These are phyloP conservation scores for Cyprinus carpio DNA, from an alignment of 2,113 vertebrate genomes.

Conservation along the genomic window DNA sequence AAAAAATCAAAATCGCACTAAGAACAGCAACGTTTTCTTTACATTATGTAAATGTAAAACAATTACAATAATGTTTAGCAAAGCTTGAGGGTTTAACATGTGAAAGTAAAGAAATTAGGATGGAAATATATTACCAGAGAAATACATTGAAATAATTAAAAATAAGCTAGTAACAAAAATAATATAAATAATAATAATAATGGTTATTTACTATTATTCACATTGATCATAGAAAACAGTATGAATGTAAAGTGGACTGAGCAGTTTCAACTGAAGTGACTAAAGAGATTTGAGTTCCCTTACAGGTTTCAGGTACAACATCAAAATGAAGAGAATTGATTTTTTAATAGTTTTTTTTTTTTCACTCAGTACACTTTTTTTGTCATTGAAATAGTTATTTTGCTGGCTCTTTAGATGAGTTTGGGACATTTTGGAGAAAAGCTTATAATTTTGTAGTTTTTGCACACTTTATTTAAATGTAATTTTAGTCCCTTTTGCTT, in stretches of 20 bases:
- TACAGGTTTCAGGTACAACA: neutral
- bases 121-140: neutral
- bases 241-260: neutral
- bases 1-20: neutral
- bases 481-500: neutral
- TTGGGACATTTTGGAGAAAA: neutral
- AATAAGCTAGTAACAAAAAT: neutral
- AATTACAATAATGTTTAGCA: neutral
- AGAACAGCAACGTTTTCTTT: neutral
- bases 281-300: neutral
- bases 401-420: neutral
- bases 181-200: neutral
- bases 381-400: neutral
- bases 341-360: no score
- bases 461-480: neutral
- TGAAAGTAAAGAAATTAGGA: neutral
- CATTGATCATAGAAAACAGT: neutral
- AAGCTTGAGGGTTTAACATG: neutral
- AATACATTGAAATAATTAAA: neutral
- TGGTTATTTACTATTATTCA: neutral
- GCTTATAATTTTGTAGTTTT: neutral
- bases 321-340: neutral
- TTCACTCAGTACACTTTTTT: no score
- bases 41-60: neutral
- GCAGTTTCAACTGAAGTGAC: neutral